Percentiles rank a stretch among this genome's conserved stretches.
Conservation (phyloP, 2,888 invertebrate genomes). For the Drosophila prostipennis region DNA sequence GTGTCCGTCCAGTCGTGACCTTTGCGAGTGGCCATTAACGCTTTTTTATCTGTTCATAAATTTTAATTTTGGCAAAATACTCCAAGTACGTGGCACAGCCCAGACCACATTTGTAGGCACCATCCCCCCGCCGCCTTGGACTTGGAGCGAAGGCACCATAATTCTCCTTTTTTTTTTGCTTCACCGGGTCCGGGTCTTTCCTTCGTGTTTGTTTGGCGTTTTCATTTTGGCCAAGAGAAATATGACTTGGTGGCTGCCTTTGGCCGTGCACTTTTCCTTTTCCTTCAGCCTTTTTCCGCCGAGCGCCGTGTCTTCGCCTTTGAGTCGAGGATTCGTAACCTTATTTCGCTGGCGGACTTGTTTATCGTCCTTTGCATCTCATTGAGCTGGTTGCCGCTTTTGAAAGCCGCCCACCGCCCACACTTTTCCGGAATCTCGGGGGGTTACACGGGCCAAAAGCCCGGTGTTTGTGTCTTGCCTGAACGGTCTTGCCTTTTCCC, state of each 20-base stretch:
- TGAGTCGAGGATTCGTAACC: conserved; percentile 60
- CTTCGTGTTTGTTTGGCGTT: conserved; percentile 44
- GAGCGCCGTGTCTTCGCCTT: conserved; percentile 26
- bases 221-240: conserved; percentile 58
- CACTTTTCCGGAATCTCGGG: conserved; percentile 35
- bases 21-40: conserved; percentile 73
- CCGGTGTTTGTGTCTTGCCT: conserved; percentile 20
- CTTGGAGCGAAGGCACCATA: conserved; percentile 56
- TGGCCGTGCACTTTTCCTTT: conserved; percentile 22
- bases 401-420: conserved; percentile 39
- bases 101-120: neutral
- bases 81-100: conserved; percentile 67
- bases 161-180: conserved; percentile 47
- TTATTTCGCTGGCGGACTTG: conserved; percentile 70
- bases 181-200: conserved; percentile 7
- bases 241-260: conserved; percentile 68
- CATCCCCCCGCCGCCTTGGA: conserved; percentile 2
- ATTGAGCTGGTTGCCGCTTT: conserved; percentile 70
- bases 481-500: conserved; percentile 19
- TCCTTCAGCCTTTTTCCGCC: conserved; percentile 27
- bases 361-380: conserved; percentile 79
- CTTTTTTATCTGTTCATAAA: conserved; percentile 80
- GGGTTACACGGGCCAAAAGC: conserved; percentile 26
- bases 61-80: conserved; percentile 79
- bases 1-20: conserved; percentile 52